These are phyloP conservation scores for Tetragonula carbonaria DNA, from an alignment of 2,888 invertebrate genomes.

Conservation along the genomic window DNA sequence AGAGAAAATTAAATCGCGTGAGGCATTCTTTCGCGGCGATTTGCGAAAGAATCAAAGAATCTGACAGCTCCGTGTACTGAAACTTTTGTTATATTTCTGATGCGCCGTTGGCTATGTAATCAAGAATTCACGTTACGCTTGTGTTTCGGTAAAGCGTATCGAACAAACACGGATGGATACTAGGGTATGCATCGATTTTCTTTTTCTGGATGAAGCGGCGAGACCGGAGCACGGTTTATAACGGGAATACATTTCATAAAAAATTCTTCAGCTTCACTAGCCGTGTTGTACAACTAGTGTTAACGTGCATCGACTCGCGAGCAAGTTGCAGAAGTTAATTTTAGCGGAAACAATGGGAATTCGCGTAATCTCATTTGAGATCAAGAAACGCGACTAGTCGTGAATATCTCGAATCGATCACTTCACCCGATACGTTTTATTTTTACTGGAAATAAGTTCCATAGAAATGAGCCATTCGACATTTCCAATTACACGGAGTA, in stretches of 20 bases:
- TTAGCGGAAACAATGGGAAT: neutral
- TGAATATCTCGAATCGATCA: neutral
- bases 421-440: neutral
- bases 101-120: conserved; percentile 49
- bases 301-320: neutral
- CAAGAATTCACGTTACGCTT: conserved; percentile 33
- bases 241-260: conserved; percentile 22
- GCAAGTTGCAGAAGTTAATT: neutral
- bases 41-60: conserved; percentile 23
- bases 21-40: neutral
- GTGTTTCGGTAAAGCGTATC: conserved; percentile 26
- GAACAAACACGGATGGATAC: conserved; percentile 14
- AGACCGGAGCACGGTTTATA: neutral
- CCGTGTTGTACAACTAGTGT: neutral
- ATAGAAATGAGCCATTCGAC: neutral
- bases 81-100: neutral
- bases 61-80: neutral
- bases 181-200: neutral
- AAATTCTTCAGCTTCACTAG: neutral
- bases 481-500: neutral
- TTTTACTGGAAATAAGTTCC: neutral
- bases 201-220: neutral
- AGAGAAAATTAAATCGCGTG: neutral
- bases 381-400: neutral
- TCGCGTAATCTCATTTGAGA: conserved; percentile 4